Percentiles rank a stretch among this genome's conserved stretches.
These are phyloP conservation scores for Portunus trituberculatus DNA, from an alignment of 1,140 invertebrate genomes.

Conservation along the genomic window DNA sequence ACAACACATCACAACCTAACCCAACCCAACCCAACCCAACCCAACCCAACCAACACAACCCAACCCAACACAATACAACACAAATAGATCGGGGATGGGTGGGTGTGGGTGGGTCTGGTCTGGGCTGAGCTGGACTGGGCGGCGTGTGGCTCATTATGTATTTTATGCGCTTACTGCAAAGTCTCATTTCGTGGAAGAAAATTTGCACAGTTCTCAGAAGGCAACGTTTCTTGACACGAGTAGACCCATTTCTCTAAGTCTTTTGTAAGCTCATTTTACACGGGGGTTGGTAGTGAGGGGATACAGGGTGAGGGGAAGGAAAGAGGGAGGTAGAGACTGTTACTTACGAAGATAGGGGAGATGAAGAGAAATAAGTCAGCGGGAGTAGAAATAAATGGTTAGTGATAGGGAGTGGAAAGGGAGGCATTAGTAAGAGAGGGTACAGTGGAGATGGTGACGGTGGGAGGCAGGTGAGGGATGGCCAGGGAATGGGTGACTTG, in stretches of 20 bases:
- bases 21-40: too few species aligned
- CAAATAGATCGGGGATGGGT: too few species aligned
- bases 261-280: neutral
- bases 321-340: neutral
- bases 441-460: too few species aligned
- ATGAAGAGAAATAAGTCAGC: neutral
- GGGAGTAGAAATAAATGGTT: neutral
- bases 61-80: too few species aligned
- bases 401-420: too few species aligned
- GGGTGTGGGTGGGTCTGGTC: too few species aligned
- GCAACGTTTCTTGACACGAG: neutral
- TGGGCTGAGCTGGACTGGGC: too few species aligned
- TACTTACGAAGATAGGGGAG: too few species aligned
- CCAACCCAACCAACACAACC: too few species aligned
- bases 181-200: neutral
- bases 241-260: neutral
- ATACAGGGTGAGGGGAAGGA: neutral
- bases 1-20: too few species aligned
- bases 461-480: neutral
- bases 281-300: neutral
- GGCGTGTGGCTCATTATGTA: too few species aligned
- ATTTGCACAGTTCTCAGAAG: neutral
- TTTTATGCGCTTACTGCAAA: neutral
- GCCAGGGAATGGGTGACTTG: neutral
- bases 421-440: too few species aligned